Percentiles rank a stretch among this genome's conserved stretches.
Conservation (phyloP, 2,888 invertebrate genomes). For the Morpho deidamia region DNA sequence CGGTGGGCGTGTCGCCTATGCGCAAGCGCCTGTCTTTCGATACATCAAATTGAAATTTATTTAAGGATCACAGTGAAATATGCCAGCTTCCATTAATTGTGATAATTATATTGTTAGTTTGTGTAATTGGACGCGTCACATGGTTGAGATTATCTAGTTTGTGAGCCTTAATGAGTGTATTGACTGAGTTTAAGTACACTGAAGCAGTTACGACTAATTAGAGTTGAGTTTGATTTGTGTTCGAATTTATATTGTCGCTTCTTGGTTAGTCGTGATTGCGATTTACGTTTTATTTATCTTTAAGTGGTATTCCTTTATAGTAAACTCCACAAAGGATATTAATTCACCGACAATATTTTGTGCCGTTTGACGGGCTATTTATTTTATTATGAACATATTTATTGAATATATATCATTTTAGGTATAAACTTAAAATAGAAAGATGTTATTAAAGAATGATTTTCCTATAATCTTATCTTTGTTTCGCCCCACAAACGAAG, state of each 20-base stretch:
- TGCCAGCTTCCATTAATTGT: slow-evolving; percentile 68
- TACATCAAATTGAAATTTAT: slow-evolving; percentile 65
- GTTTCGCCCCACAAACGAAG: no score
- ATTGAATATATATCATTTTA: no score
- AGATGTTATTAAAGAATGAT: no score
- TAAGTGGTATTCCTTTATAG: neutral
- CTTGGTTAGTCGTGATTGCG: slow-evolving; percentile 5
- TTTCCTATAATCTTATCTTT: no score
- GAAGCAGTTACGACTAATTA: slow-evolving; percentile 23
- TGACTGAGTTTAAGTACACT: slow-evolving; percentile 27
- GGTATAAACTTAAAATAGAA: no score
- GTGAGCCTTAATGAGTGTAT: slow-evolving; percentile 30
- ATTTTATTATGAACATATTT: no score
- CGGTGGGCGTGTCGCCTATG: slow-evolving; percentile 54
- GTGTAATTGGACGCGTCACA: slow-evolving; percentile 67
- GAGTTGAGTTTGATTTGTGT: slow-evolving; percentile 26
- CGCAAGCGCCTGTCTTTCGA: slow-evolving; percentile 46
- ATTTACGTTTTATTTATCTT: neutral
- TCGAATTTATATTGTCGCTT: slow-evolving; percentile 8
- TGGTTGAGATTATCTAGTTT: slow-evolving; percentile 32
- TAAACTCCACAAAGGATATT: neutral
- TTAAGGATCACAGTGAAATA: slow-evolving; percentile 59
- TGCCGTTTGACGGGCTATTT: no score
- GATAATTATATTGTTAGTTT: slow-evolving; percentile 75
- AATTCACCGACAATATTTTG: no score